These are phyloP conservation scores for Aphodius sticticus DNA, from an alignment of 2,888 invertebrate genomes.

Conservation along the genomic window DNA sequence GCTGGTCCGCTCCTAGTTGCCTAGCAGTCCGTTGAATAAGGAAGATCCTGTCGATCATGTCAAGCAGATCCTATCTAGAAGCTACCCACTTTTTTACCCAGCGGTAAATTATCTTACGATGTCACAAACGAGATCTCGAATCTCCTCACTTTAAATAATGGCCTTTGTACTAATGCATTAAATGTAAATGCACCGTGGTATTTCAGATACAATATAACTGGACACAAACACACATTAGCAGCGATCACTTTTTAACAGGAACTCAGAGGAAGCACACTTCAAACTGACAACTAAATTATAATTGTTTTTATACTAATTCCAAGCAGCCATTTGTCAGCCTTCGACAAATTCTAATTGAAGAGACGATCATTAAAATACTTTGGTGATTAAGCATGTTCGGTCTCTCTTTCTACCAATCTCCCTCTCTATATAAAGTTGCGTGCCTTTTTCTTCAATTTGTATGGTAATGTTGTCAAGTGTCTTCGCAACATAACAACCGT, in stretches of 20 bases:
- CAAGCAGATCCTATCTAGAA: neutral
- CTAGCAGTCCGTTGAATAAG: constrained; percentile 4
- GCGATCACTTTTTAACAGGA: neutral
- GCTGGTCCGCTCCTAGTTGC: neutral
- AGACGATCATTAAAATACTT: neutral
- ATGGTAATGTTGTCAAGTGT: constrained; percentile 23
- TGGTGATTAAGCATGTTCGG: neutral
- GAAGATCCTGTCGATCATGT: neutral
- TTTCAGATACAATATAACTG: neutral
- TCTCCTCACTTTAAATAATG: constrained; percentile 15
- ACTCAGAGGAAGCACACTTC: neutral
- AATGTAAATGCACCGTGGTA: constrained; percentile 7
- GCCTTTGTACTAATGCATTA: constrained; percentile 25
- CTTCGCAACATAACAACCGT: neutral
- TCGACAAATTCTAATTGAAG: neutral
- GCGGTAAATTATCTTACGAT: constrained; percentile 21
- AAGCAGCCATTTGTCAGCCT: neutral
- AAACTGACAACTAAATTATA: neutral
- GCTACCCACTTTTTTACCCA: constrained; percentile 18
- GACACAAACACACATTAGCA: neutral
- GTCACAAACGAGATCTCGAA: constrained; percentile 23
- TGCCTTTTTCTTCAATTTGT: constrained; percentile 20
- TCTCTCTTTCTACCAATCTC: neutral
- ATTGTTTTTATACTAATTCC: neutral
- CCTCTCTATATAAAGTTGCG: neutral